Evolutionary conservation across 2,113 vertebrate species (phyloP).

Genomic region (Strigops habroptila): DNA sequence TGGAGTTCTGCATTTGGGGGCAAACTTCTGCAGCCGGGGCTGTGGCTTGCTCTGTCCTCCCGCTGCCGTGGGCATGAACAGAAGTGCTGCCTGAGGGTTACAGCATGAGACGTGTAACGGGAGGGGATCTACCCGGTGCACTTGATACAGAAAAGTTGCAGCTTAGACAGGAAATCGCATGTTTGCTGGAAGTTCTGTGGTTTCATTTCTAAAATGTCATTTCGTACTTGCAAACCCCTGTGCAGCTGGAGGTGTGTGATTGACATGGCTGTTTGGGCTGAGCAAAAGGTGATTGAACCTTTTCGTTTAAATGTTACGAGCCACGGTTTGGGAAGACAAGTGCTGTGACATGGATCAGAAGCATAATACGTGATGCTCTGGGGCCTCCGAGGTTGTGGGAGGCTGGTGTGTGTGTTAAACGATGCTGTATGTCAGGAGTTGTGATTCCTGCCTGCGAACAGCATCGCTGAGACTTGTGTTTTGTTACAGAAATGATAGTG

Average conservation of each 20-base stretch:
- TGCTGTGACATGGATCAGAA: neutral
- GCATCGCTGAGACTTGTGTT: neutral
- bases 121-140: neutral
- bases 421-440: neutral
- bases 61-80: neutral
- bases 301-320: neutral
- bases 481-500: neutral
- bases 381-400: neutral
- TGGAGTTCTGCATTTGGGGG: neutral
- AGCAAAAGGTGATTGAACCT: neutral
- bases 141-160: neutral
- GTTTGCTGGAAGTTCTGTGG: neutral
- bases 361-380: neutral
- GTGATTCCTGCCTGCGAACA: neutral
- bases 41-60: neutral
- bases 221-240: neutral
- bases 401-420: neutral
- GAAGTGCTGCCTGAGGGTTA: neutral
- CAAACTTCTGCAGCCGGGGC: neutral
- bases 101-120: neutral
- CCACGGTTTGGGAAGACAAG: neutral
- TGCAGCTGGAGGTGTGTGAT: neutral
- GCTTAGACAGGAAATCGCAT: neutral
- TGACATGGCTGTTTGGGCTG: accelerated
- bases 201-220: neutral